Evolutionary conservation across 2,113 vertebrate genomes (phyloP), one percentile per base, ranked within the genome.

Genomic region (Notechis scutatus): DNA sequence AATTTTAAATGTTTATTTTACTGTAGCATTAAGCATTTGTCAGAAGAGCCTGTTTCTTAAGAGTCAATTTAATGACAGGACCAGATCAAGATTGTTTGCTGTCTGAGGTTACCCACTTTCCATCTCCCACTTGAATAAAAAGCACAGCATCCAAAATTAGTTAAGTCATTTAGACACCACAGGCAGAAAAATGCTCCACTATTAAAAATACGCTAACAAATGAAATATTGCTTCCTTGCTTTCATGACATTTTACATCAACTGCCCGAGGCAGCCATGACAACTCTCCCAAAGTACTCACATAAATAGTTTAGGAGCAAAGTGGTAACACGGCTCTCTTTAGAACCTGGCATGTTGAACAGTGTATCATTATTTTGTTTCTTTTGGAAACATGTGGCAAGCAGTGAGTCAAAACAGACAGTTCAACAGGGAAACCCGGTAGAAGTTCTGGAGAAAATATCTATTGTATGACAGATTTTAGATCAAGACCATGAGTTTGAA

Each of bases 271-370:
- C 23, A 52, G 47, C 26, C 47, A 3, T 81, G 9, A 42, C 39
- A 55, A 57, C 26, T 52, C 95, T 94, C 12, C 93, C 93, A 94
- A 87, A 0, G 24, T 90, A 87, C 14, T 24, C 26, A 95, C 89
- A 91, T 69, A 74, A 12, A 21, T 0, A 0, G 90, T 92, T 34
- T 81, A 90, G 61, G 52, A 94, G 20, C 42, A 91, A 91, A 92
- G 54, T 45, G 5, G 85, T 39, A 85, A 85, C 24, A 42, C 18
- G 4, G 50, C 87, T 52, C 52, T 34, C 26, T 57, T 91, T 47
- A 92, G 95, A 90, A 95, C 95, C 57, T 90, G 90, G n/a, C 69
- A 94, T 91, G 85, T 34, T 26, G 54, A 81, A 91, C 26, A 57
- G 57, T 54, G 34, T 50, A 47, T 87, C 42, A 74, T 87, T 87